Percentiles rank a stretch among this genome's conserved stretches.
These are phyloP conservation scores for Neomorphus geoffroyi DNA, from an alignment of 2,797 vertebrate species.

Conservation along the genomic window DNA sequence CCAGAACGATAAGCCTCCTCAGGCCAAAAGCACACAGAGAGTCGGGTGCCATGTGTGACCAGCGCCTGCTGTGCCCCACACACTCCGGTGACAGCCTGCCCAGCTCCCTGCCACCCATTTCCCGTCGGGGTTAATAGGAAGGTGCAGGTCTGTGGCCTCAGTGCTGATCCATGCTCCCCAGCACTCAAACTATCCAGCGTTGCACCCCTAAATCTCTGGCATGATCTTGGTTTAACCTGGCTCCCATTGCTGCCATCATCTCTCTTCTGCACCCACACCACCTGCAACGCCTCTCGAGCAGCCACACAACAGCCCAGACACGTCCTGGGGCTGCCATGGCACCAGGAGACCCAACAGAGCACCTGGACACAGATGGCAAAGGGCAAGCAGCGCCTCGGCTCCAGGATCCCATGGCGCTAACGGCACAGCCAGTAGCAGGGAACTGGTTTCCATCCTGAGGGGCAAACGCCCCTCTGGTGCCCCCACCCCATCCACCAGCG, in stretches of 20 bases:
- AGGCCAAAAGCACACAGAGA: neutral
- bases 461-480: neutral
- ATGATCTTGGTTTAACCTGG: neutral
- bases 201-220: neutral
- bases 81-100: neutral
- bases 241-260: neutral
- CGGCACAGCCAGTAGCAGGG: rapidly evolving
- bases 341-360: neutral
- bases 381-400: neutral
- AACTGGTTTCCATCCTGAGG: neutral
- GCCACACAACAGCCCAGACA: neutral
- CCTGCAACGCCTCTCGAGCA: neutral
- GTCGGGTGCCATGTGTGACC: neutral
- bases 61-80: neutral
- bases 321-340: rapidly evolving
- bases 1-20: neutral
- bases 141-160: neutral
- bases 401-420: neutral
- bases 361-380: rapidly evolving
- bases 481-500: rapidly evolving
- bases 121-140: neutral
- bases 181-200: neutral
- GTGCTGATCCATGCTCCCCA: neutral
- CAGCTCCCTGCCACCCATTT: neutral
- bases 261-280: neutral